Percentiles rank a stretch among this genome's conserved stretches.
Conservation (phyloP, 2,113 vertebrate species). For the Pseudois nayaur region DNA sequence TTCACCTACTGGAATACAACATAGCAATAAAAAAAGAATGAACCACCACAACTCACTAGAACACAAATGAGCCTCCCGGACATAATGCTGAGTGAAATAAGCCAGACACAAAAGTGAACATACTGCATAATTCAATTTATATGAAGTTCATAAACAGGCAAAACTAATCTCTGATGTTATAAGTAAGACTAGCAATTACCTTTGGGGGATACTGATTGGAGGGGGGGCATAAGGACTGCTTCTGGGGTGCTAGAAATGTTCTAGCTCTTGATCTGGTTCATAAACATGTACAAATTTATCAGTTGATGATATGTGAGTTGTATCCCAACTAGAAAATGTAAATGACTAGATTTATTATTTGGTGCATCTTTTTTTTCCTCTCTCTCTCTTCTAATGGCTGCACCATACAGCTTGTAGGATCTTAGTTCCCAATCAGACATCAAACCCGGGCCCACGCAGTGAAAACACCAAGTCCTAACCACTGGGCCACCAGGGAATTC, state of each 20-base stretch:
- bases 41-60: not conserved
- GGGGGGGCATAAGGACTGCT: not conserved
- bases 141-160: not conserved
- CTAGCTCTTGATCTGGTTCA: not conserved
- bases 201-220: not conserved
- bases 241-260: not conserved
- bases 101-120: not conserved
- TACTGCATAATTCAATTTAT: not conserved
- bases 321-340: not conserved
- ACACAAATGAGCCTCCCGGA: not conserved
- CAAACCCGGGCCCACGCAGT: not conserved
- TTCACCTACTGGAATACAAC: not conserved
- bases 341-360: not conserved
- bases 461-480: not conserved
- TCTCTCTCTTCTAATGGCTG: not conserved
- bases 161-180: not conserved
- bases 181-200: not conserved
- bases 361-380: not conserved
- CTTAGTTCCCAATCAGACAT: not conserved
- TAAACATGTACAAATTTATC: not conserved
- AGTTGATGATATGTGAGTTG: not conserved
- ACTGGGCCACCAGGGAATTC: not conserved
- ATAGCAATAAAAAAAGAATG: slow-evolving; percentile 21
- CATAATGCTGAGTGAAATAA: not conserved
- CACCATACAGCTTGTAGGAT: not conserved